Percentiles rank a stretch among this genome's conserved stretches.
phyloP scores from a whole-genome alignment of 2,888 invertebrate species.

The Adineta ricciae region DNA sequence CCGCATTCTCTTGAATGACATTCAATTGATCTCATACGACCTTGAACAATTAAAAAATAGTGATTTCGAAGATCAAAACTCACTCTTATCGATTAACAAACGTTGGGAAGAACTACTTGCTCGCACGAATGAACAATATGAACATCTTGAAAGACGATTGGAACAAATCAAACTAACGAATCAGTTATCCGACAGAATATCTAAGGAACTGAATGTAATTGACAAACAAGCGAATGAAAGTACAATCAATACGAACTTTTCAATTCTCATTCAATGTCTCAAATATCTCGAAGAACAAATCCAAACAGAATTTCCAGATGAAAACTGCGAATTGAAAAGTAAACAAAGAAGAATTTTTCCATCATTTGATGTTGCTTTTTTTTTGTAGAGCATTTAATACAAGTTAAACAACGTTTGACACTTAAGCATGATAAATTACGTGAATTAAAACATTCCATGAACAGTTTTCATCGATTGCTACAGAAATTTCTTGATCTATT shows the following conservation, averaged over 20 bases:
- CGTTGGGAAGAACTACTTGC: background rate
- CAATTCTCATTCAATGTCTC: background rate
- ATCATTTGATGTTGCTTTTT: too few relatives aligned
- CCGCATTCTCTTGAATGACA: conserved; percentile 4
- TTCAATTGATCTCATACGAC: background rate
- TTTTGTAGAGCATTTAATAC: background rate
- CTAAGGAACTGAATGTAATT: background rate
- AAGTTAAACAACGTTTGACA: conserved; percentile 36
- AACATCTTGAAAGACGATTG: background rate
- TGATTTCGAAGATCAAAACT: background rate
- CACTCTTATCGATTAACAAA: background rate
- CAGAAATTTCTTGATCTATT: conserved; percentile 92
- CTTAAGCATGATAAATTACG: conserved; percentile 69
- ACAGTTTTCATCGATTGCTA: conserved; percentile 72
- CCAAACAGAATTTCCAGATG: background rate
- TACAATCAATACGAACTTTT: background rate
- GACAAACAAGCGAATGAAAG: background rate
- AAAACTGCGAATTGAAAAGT: background rate
- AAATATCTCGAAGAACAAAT: background rate
- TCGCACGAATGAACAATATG: background rate
- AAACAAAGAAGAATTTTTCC: background rate
- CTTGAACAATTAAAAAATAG: conserved; percentile 14
- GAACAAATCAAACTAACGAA: background rate
- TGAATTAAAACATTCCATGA: background rate
- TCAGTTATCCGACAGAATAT: background rate